A percentile compares a stretch with the other conserved stretches of the same genome.
Conservation (phyloP, 1,140 invertebrate genomes). For the Drosophila fuyamai region DNA sequence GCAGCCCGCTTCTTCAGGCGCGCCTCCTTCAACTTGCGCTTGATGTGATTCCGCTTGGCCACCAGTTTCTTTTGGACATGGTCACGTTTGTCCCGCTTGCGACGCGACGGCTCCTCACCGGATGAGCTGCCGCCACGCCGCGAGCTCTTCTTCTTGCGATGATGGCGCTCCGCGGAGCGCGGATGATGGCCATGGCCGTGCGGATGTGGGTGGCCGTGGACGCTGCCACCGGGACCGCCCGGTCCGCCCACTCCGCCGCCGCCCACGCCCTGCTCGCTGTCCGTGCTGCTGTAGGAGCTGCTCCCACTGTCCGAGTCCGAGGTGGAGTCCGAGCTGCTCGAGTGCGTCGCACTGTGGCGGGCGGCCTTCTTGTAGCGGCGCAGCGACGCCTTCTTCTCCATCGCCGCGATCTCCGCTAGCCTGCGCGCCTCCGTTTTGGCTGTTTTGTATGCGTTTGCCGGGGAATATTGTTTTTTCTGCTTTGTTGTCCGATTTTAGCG, state of each 20-base stretch:
- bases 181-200: slow-evolving; percentile 51
- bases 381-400: slow-evolving; percentile 79
- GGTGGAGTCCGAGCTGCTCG: slow-evolving; percentile 81
- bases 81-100: slow-evolving; percentile 73
- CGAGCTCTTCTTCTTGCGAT: slow-evolving; percentile 75
- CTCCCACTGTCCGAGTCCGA: slow-evolving; percentile 74
- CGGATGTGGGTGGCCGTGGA: slow-evolving; percentile 23
- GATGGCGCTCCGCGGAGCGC: slow-evolving; percentile 59
- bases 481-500: background rate
- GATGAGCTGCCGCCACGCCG: slow-evolving; percentile 67
- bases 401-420: slow-evolving; percentile 41
- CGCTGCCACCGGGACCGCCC: slow-evolving; percentile 15
- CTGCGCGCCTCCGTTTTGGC: slow-evolving; percentile 28
- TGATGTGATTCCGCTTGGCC: slow-evolving; percentile 79
- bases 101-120: slow-evolving; percentile 73
- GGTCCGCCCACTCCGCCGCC: slow-evolving; percentile 3
- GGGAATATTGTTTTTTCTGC: background rate
- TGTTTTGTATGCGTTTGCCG: background rate
- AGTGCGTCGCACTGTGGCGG: slow-evolving; percentile 57
- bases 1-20: slow-evolving; percentile 78
- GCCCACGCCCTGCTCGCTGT: slow-evolving; percentile 60
- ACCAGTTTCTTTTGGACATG: slow-evolving; percentile 81
- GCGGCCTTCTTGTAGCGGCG: slow-evolving; percentile 78
- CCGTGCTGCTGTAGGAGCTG: slow-evolving; percentile 78
- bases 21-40: slow-evolving; percentile 80